A percentile compares a stretch with the other conserved stretches of the same genome.
phyloP scores from a whole-genome alignment of 2,113 vertebrate species.

The Dicaeum eximium region DNA sequence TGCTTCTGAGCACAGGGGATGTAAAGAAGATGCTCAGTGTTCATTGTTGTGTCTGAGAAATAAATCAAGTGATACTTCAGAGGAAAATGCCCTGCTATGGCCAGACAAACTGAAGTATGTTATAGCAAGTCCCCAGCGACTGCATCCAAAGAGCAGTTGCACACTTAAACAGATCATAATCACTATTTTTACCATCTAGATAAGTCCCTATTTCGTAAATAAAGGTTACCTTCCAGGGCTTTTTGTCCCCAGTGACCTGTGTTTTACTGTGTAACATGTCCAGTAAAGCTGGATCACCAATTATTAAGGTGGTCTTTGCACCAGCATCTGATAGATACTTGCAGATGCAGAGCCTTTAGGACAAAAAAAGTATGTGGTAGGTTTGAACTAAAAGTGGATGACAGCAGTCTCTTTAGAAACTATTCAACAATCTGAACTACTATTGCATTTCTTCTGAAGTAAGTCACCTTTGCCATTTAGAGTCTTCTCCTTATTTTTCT shows the following conservation, averaged over 20 bases:
- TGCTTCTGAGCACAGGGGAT: not conserved
- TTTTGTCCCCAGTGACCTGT: not conserved
- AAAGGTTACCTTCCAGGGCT: not conserved
- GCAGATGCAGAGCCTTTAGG: not conserved
- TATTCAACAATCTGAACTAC: not conserved
- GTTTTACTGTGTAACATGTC: not conserved
- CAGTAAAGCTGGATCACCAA: not conserved
- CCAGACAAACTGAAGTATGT: not conserved
- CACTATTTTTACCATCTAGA: not conserved
- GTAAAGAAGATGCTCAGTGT: not conserved
- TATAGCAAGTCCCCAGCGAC: not conserved
- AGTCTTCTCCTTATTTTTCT: not conserved
- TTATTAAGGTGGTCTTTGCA: not conserved
- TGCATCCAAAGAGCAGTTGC: not conserved
- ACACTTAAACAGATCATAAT: not conserved
- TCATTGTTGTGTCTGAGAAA: not conserved
- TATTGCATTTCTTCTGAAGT: not conserved
- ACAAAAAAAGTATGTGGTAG: not conserved
- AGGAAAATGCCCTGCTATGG: not conserved
- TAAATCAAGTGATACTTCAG: not conserved
- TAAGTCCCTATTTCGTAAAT: not conserved
- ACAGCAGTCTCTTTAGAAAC: not conserved
- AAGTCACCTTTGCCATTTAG: not conserved
- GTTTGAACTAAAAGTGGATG: not conserved
- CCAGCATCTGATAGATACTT: not conserved